Conservation (phyloP, 2,797 vertebrate genomes). For the Sorex maritimensis region DNA sequence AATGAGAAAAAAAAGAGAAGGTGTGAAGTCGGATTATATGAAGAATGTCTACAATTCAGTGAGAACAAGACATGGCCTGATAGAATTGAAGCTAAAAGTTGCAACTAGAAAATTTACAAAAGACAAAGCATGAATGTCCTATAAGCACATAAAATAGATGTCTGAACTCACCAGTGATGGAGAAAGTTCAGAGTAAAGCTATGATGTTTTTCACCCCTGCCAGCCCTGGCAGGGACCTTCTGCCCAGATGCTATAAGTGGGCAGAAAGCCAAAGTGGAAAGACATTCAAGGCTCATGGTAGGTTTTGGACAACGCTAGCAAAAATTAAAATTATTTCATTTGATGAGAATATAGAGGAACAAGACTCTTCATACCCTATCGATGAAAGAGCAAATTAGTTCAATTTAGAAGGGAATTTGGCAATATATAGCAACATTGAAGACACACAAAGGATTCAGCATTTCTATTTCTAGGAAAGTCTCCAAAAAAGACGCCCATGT, state of each 20-base stretch:
- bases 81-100: background rate
- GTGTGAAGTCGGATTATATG: background rate
- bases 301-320: background rate
- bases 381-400: background rate
- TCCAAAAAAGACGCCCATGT: background rate
- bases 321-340: background rate
- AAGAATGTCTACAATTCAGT: background rate
- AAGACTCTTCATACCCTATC: background rate
- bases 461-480: background rate
- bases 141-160: background rate
- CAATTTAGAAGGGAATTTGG: background rate
- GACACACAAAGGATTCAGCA: background rate
- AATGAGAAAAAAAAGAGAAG: no score
- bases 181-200: background rate
- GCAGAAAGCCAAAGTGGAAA: background rate
- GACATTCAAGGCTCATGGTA: background rate
- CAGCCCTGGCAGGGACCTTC: background rate
- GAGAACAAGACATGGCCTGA: background rate
- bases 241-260: background rate
- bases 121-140: background rate
- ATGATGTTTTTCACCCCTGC: background rate
- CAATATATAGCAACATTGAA: background rate
- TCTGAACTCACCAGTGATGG: background rate
- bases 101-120: background rate
- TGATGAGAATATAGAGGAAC: background rate